Conservation (phyloP, 2,888 invertebrate genomes). For the Lycaena phlaeas region DNA sequence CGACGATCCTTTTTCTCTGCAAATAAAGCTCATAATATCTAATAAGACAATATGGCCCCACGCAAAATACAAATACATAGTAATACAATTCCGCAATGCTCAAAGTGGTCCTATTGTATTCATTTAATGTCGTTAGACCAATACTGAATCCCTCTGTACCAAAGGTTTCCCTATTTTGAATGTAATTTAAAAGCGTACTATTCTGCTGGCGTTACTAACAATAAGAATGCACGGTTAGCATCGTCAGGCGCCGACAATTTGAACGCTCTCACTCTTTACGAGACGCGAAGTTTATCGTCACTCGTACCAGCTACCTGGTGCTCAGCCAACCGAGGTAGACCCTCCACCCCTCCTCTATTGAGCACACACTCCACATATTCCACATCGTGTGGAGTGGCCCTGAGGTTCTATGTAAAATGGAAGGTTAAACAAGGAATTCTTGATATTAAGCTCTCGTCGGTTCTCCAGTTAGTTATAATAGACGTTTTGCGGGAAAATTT, state of each 20-base stretch:
- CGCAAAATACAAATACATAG: too few relatives aligned
- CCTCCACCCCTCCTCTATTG: slow-evolving; percentile 25
- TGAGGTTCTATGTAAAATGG: slow-evolving; percentile 32
- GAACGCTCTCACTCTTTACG: slow-evolving; percentile 62
- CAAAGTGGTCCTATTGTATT: too few relatives aligned
- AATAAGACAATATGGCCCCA: too few relatives aligned
- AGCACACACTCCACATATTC: slow-evolving; percentile 20
- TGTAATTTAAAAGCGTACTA: slow-evolving; percentile 13
- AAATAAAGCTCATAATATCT: too few relatives aligned
- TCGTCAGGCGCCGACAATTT: slow-evolving; percentile 59
- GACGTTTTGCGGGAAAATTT: slow-evolving; percentile 46
- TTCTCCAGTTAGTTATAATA: slow-evolving; percentile 56
- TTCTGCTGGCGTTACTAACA: slow-evolving; percentile 40
- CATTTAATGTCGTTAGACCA: too few relatives aligned
- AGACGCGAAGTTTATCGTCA: slow-evolving; percentile 63
- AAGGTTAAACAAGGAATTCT: slow-evolving; percentile 43
- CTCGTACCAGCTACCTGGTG: slow-evolving; percentile 53
- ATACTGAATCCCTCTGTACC: too few relatives aligned
- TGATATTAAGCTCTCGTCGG: slow-evolving; percentile 60
- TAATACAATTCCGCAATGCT: too few relatives aligned
- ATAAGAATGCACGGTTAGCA: slow-evolving; percentile 59
- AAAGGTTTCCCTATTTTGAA: too few relatives aligned
- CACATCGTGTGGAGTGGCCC: slow-evolving; percentile 13
- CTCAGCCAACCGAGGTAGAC: slow-evolving; percentile 33
- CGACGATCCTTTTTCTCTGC: too few relatives aligned